phyloP scores from a whole-genome alignment of 2,888 invertebrate species.

The Ophioninae sp. region DNA sequence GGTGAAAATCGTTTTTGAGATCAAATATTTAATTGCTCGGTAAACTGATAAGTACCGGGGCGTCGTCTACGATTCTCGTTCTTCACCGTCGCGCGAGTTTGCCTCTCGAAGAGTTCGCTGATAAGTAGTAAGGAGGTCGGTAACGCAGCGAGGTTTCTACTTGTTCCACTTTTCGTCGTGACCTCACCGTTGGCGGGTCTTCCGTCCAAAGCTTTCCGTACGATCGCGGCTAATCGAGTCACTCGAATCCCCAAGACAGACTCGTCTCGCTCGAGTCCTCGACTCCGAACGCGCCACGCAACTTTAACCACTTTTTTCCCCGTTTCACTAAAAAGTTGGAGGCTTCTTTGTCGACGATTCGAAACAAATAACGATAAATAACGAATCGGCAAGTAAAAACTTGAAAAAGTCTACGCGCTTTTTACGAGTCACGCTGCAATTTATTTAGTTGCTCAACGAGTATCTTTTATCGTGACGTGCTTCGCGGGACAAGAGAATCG shows the following conservation, averaged over 20 bases:
- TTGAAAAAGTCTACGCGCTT: too few species aligned
- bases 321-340: background rate
- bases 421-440: too few species aligned
- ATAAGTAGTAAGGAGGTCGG: background rate
- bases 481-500: too few species aligned
- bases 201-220: constrained; percentile 25
- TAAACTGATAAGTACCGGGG: constrained; percentile 23
- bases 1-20: constrained; percentile 45
- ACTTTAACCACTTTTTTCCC: background rate
- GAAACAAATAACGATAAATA: background rate
- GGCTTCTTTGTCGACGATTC: background rate
- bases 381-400: background rate
- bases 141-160: constrained; percentile 26
- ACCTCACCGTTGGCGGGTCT: constrained; percentile 18
- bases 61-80: background rate
- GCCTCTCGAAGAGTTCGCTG: background rate
- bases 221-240: constrained; percentile 41
- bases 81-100: constrained; percentile 5
- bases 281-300: background rate
- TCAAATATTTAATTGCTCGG: constrained; percentile 42
- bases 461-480: too few species aligned
- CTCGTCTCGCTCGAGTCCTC: background rate
- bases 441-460: too few species aligned
- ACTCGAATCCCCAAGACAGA: background rate
- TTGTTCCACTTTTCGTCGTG: constrained; percentile 25